Conservation (phyloP, 2,797 vertebrate genomes). For the Micrastur ruficollis region DNA sequence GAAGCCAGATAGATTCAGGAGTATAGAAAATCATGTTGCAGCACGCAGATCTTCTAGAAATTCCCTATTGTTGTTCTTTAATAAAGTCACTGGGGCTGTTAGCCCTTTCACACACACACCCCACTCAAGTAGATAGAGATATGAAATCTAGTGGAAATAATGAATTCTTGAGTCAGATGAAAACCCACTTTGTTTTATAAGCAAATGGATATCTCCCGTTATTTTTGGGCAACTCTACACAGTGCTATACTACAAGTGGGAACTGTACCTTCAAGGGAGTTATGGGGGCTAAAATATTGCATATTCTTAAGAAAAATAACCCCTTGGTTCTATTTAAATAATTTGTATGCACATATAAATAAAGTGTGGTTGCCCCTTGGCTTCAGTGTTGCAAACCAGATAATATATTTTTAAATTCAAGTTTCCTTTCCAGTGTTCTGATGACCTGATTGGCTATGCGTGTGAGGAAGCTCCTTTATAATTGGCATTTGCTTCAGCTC, state of each 20-base stretch:
- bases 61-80: not conserved
- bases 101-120: not conserved
- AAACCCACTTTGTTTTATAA: not conserved
- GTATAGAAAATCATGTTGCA: not conserved
- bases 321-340: not conserved
- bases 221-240: not conserved
- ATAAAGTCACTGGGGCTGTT: not conserved
- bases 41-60: not conserved
- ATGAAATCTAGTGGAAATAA: not conserved
- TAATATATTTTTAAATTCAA: conserved; percentile 37
- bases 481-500: conserved; percentile 23
- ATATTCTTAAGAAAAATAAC: not conserved
- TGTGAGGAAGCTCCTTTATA: conserved; percentile 22
- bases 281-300: not conserved
- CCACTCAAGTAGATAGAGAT: not conserved
- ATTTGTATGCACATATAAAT: not conserved
- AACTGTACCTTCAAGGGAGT: not conserved
- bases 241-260: not conserved
- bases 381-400: conserved; percentile 30
- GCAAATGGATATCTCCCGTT: not conserved
- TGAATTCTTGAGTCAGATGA: not conserved
- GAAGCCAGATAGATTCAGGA: not conserved
- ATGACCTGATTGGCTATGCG: conserved; percentile 6
- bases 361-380: conserved; percentile 24
- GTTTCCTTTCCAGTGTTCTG: conserved; percentile 51